phyloP scores from a whole-genome alignment of 2,797 vertebrate species.

The Ctenopoma kingsleyae region DNA sequence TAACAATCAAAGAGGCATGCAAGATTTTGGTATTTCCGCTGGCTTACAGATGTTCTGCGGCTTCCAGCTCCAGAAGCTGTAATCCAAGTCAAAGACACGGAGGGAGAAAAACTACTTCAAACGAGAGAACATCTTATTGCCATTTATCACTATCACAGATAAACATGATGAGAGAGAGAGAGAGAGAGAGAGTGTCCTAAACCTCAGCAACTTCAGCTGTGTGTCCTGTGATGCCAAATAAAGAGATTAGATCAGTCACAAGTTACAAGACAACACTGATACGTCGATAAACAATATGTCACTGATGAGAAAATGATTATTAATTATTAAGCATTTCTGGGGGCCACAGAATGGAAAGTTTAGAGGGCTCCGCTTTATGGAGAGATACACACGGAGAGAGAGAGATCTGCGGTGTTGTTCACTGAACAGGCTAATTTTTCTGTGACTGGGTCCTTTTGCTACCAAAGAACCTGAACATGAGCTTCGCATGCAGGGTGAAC shows the following conservation, averaged over 20 bases:
- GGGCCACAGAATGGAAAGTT: too few relatives aligned
- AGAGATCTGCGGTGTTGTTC: too few relatives aligned
- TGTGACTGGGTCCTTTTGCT: too few relatives aligned
- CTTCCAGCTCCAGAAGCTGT: conserved; percentile 85
- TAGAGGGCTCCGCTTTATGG: too few relatives aligned
- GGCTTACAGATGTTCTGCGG: conserved; percentile 90
- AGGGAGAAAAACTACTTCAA: conserved; percentile 78
- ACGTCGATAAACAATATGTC: background rate
- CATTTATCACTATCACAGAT: conserved; percentile 82
- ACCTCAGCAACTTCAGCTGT: conserved; percentile 11
- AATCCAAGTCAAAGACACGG: conserved; percentile 86
- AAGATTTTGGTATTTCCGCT: conserved; percentile 94
- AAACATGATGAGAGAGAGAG: conserved; percentile 24
- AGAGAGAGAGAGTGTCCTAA: conserved; percentile 1
- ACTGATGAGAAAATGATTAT: too few relatives aligned
- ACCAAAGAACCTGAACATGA: too few relatives aligned
- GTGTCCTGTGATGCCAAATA: background rate
- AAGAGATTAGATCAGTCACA: background rate
- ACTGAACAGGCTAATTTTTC: too few relatives aligned
- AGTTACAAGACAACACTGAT: background rate
- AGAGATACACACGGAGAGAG: too few relatives aligned
- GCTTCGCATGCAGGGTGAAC: too few relatives aligned
- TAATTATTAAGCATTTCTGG: background rate
- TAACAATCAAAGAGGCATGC: conserved; percentile 97
- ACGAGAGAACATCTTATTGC: conserved; percentile 86